phyloP scores from a whole-genome alignment of 2,797 vertebrate species.

The Argentina silus region DNA sequence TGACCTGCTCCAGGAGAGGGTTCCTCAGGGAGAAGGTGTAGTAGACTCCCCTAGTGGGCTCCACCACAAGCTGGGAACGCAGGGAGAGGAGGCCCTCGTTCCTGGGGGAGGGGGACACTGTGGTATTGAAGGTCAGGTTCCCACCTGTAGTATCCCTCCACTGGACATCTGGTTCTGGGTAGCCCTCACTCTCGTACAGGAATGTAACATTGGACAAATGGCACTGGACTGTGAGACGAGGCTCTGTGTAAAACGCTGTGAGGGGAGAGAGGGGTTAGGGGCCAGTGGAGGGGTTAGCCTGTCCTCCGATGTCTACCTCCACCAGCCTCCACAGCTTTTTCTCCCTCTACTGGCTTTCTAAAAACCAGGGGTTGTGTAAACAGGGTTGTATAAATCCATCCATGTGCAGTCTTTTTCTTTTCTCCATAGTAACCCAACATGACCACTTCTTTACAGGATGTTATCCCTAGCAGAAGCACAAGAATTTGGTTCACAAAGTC shows the following conservation, averaged over 20 bases:
- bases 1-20: conserved; percentile 27
- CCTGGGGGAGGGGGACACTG: not conserved
- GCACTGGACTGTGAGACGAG: conserved; percentile 17
- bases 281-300: too few relatives aligned
- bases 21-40: conserved; percentile 37
- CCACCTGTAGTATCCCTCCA: conserved; percentile 17
- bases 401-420: not conserved
- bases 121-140: not conserved
- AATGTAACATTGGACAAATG: not conserved
- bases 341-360: not conserved
- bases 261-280: not conserved
- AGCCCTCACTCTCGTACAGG: conserved; percentile 33
- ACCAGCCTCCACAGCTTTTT: too few relatives aligned
- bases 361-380: not conserved
- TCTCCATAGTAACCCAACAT: too few relatives aligned
- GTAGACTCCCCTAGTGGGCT: not conserved
- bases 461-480: not conserved
- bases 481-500: too few relatives aligned
- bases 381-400: not conserved
- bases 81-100: conserved; percentile 18
- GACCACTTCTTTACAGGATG: not conserved
- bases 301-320: too few relatives aligned
- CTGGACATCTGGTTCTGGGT: conserved; percentile 29
- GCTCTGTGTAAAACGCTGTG: conserved; percentile 41
- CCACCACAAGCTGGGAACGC: conserved; percentile 4